Evolutionary conservation across 2,888 invertebrate species (phyloP).

Genomic region (Pyrrhosoma nymphula): DNA sequence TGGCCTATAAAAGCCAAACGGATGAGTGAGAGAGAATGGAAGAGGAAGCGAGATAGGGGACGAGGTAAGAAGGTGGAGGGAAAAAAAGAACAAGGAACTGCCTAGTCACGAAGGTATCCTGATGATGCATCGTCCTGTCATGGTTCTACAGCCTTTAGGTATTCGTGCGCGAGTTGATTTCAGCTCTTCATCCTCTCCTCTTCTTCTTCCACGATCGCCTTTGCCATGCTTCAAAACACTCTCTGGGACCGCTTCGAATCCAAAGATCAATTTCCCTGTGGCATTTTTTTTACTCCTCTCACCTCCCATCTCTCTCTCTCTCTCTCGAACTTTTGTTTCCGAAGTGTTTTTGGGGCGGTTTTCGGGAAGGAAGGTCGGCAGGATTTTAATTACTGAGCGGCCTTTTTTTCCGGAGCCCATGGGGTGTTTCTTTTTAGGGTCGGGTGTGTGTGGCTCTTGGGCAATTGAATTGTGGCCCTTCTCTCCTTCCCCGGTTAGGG

Average conservation of each 20-base stretch:
- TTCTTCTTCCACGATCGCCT: conserved; percentile 20
- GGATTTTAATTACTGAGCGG: conserved; percentile 10
- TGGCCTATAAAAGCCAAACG: neutral
- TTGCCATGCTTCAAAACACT: neutral
- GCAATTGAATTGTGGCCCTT: neutral
- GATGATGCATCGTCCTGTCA: conserved; percentile 66
- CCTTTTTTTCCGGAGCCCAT: neutral
- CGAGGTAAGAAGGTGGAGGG: neutral
- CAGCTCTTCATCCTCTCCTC: neutral
- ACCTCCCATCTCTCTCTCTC: too few species aligned
- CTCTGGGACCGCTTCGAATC: neutral
- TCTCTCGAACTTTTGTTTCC: conserved; percentile 17
- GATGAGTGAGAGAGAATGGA: neutral
- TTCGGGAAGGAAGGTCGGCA: neutral
- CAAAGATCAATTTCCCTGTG: neutral
- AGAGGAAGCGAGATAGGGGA: neutral
- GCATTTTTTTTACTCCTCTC: neutral
- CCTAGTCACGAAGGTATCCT: conserved; percentile 61
- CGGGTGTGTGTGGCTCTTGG: neutral
- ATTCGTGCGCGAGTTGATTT: conserved; percentile 55
- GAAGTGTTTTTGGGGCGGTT: conserved; percentile 37
- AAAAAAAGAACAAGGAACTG: conserved; percentile 30
- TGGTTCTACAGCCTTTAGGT: conserved; percentile 49
- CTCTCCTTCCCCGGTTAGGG: neutral
- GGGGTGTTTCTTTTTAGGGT: neutral